Evolutionary conservation across 2,888 invertebrate genomes (phyloP).

Genomic region (Heliconius aoede): DNA sequence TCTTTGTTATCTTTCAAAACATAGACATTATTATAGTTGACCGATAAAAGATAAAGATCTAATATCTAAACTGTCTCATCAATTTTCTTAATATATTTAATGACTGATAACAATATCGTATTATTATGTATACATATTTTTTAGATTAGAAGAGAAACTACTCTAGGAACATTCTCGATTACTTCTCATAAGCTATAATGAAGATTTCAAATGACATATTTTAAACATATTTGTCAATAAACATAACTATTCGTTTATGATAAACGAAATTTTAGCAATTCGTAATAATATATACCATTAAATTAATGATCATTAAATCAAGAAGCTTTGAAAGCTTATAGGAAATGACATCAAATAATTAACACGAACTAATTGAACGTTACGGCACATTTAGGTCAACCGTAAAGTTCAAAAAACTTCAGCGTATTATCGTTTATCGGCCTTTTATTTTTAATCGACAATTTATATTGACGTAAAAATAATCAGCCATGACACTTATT

Average conservation of each 20-base stretch:
- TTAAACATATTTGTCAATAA: too few relatives aligned
- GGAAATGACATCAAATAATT: slow-evolving; percentile 16
- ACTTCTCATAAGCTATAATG: not conserved
- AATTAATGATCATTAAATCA: not conserved
- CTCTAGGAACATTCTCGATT: not conserved
- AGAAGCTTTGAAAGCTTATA: not conserved
- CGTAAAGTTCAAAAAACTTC: slow-evolving; percentile 30
- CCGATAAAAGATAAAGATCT: slow-evolving; percentile 15
- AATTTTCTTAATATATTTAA: not conserved
- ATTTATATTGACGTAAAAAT: slow-evolving; percentile 3
- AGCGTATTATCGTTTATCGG: slow-evolving; percentile 34
- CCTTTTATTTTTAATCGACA: slow-evolving; percentile 34
- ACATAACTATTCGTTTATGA: too few relatives aligned
- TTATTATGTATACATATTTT: not conserved
- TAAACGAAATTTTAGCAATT: too few relatives aligned
- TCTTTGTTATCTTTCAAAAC: not conserved
- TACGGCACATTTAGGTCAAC: slow-evolving; percentile 36
- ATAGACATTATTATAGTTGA: not conserved
- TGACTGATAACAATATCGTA: not conserved
- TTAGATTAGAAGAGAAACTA: not conserved
- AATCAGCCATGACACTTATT: not conserved
- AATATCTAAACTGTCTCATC: not conserved
- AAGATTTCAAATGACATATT: not conserved
- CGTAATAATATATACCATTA: not conserved
- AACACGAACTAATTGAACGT: slow-evolving; percentile 8